Conservation (phyloP, 1,140 invertebrate species). For the Pararge aegeria region DNA sequence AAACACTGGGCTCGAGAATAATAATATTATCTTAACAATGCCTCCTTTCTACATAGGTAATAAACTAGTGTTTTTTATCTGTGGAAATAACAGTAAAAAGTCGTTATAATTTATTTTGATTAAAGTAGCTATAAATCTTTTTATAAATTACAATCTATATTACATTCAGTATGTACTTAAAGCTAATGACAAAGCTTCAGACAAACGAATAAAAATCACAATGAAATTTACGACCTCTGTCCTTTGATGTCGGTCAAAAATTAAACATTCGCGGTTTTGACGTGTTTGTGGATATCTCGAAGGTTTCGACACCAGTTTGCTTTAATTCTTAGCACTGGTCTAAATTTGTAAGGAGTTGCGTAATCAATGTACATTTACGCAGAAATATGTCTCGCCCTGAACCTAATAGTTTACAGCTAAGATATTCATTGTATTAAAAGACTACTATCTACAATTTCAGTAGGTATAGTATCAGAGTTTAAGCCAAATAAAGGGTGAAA, state of each 20-base stretch:
- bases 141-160: constrained; percentile 1
- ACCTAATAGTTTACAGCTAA: neutral
- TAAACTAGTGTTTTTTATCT: too few species aligned
- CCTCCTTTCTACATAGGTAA: too few species aligned
- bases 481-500: too few species aligned
- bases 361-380: constrained; percentile 18
- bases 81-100: too few species aligned
- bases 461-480: too few species aligned
- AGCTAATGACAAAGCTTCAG: constrained; percentile 12
- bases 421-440: too few species aligned
- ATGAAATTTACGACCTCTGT: constrained; percentile 19
- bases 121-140: neutral
- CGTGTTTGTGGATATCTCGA: constrained; percentile 17
- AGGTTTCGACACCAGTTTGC: constrained; percentile 17
- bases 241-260: constrained; percentile 28
- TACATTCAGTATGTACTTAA: neutral
- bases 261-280: constrained; percentile 23
- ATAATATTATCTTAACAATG: too few species aligned
- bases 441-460: too few species aligned
- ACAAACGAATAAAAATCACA: constrained; percentile 14
- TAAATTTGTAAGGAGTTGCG: constrained; percentile 16
- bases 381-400: neutral
- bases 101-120: too few species aligned
- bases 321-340: constrained; percentile 23
- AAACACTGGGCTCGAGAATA: too few species aligned